Percentiles rank a stretch among this genome's conserved stretches.
phyloP scores from a whole-genome alignment of 2,113 vertebrate genomes.

The Balaeniceps rex region DNA sequence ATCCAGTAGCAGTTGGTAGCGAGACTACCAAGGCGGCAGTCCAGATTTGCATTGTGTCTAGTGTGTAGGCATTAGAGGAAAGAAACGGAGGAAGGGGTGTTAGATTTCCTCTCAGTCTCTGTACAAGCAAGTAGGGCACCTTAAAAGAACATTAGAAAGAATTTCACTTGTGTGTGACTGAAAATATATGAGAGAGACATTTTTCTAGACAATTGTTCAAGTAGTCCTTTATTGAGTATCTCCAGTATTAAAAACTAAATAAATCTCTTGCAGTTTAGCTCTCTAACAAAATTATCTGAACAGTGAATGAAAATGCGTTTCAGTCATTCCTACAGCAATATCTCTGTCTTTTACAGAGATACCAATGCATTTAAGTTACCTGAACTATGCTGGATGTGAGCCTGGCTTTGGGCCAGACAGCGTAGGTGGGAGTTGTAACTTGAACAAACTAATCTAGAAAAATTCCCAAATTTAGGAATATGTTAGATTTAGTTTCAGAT shows the following conservation, averaged over 20 bases:
- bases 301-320: not conserved
- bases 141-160: not conserved
- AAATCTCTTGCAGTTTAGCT: not conserved
- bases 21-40: not conserved
- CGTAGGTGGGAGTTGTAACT: not conserved
- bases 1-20: conserved; percentile 44
- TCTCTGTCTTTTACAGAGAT: not conserved
- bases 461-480: not conserved
- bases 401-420: not conserved
- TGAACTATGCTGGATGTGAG: not conserved
- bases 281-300: not conserved
- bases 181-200: not conserved
- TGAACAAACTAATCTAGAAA: not conserved
- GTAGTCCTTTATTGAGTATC: not conserved
- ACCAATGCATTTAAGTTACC: not conserved
- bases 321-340: not conserved
- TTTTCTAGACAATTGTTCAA: conserved; percentile 3
- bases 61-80: conserved; percentile 6
- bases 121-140: not conserved
- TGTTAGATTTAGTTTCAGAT: not conserved
- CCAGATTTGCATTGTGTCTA: conserved; percentile 36
- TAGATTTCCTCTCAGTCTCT: not conserved
- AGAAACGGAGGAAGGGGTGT: not conserved
- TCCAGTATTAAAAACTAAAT: not conserved
- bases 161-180: not conserved